Evolutionary conservation across 2,113 vertebrate species (phyloP).

Genomic region (Micromys minutus): DNA sequence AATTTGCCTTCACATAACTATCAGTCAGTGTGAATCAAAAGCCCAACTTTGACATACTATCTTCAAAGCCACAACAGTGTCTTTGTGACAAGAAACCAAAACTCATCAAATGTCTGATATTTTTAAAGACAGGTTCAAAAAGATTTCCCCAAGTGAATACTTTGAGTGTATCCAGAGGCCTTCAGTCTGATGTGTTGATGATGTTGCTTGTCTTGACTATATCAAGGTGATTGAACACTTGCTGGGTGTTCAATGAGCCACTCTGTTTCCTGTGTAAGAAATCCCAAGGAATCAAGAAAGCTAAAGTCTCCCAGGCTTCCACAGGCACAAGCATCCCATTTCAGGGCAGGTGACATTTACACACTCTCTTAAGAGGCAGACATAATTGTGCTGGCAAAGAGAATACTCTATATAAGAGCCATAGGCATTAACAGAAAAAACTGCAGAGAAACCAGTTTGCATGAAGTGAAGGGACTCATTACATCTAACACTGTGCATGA

Average conservation of each 20-base stretch:
- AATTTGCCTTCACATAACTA: neutral
- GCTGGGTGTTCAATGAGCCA: neutral
- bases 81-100: neutral
- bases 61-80: neutral
- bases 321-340: neutral
- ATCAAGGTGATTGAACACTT: neutral
- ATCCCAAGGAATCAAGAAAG: neutral
- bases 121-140: neutral
- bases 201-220: neutral
- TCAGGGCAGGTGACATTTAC: neutral
- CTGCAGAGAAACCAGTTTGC: fast-evolving
- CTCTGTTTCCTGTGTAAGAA: neutral
- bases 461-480: neutral
- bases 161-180: neutral
- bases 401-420: neutral
- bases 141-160: neutral
- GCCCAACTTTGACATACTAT: neutral
- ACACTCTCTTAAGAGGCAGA: neutral
- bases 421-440: neutral
- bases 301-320: neutral
- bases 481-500: neutral
- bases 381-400: neutral
- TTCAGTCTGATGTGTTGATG: neutral
- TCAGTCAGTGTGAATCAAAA: neutral
- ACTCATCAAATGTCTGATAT: neutral